phyloP scores from a whole-genome alignment of 2,888 invertebrate species.

The Drosophila phalerata region DNA sequence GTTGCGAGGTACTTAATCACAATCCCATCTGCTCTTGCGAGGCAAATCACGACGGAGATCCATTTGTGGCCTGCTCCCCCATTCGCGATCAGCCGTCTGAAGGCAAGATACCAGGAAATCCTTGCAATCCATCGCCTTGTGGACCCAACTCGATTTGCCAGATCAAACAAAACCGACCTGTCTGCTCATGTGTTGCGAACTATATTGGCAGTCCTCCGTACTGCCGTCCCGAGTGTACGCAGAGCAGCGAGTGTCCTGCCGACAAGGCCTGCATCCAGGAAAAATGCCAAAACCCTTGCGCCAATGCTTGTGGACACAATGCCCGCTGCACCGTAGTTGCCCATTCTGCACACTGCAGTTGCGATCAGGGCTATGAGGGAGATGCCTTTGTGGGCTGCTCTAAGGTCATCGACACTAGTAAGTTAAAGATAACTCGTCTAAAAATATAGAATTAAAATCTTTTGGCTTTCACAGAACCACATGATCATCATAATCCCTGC shows the following conservation, averaged over 20 bases:
- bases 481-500: constrained; percentile 87
- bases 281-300: constrained; percentile 93
- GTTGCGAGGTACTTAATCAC: constrained; percentile 93
- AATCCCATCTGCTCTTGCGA: constrained; percentile 94
- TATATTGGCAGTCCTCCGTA: constrained; percentile 93
- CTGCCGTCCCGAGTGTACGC: constrained; percentile 93
- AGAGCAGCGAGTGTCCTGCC: constrained; percentile 92
- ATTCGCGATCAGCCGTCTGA: constrained; percentile 78
- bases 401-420: constrained; percentile 86
- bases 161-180: constrained; percentile 91
- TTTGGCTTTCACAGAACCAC: constrained; percentile 61
- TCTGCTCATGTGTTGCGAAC: constrained; percentile 92
- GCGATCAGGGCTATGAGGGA: constrained; percentile 91
- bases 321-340: constrained; percentile 92
- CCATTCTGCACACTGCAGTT: constrained; percentile 93
- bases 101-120: constrained; percentile 86
- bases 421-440: constrained; percentile 39
- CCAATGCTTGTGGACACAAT: constrained; percentile 91
- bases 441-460: not conserved
- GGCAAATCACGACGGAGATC: constrained; percentile 91
- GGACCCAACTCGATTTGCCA: constrained; percentile 94
- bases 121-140: constrained; percentile 89
- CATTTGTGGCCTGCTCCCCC: constrained; percentile 89
- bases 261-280: constrained; percentile 93
- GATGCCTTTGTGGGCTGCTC: constrained; percentile 94